Conservation (phyloP, 2,888 invertebrate species). For the Elegia similella region DNA sequence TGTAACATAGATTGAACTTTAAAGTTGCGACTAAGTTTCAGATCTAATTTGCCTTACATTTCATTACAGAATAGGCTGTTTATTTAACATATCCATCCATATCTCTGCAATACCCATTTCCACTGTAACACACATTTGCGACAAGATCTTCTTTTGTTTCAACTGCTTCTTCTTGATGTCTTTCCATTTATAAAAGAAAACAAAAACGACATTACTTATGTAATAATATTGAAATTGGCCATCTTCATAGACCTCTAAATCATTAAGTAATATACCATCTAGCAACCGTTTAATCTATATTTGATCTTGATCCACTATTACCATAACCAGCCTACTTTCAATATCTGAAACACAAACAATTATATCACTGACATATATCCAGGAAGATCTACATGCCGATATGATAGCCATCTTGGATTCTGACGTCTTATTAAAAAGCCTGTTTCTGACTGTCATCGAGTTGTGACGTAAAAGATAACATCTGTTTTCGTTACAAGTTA, state of each 20-base stretch:
- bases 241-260: no score
- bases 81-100: no score
- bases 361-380: slow-evolving; percentile 11
- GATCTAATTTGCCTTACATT: no score
- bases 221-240: not conserved
- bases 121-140: no score
- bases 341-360: not conserved
- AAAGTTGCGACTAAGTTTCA: no score
- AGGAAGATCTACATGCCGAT: slow-evolving; percentile 10
- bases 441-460: not conserved
- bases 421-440: slow-evolving; percentile 14
- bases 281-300: not conserved
- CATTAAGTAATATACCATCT: no score
- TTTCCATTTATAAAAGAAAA: no score
- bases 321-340: slow-evolving; percentile 12
- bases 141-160: no score
- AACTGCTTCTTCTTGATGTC: no score
- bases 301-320: slow-evolving; percentile 8
- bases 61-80: no score
- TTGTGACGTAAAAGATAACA: slow-evolving; percentile 4
- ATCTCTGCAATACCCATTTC: no score
- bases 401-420: slow-evolving; percentile 8
- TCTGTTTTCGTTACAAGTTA: slow-evolving; percentile 7
- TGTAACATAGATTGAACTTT: no score
- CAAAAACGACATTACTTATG: not conserved